A percentile compares a stretch with the other conserved stretches of the same genome.
Evolutionary conservation across 2,113 vertebrate species (phyloP).

Genomic region (Otis tarda): DNA sequence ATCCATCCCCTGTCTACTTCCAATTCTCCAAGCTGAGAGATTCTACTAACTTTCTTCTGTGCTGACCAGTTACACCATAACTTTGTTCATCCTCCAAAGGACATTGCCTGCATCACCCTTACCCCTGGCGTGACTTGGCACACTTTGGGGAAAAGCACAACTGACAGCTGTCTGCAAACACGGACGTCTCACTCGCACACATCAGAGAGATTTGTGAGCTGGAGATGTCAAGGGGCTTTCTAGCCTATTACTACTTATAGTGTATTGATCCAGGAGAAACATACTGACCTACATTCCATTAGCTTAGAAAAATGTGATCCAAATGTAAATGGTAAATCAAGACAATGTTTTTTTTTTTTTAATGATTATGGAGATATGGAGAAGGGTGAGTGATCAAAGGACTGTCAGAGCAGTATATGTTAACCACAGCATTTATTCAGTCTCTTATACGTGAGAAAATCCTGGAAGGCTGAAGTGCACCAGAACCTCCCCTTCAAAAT

Average conservation of each 20-base stretch:
- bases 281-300: neutral
- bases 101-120: neutral
- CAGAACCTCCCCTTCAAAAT: neutral
- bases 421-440: neutral
- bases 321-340: neutral
- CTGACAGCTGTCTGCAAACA: neutral
- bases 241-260: neutral
- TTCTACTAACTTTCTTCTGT: neutral
- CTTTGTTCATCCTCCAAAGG: neutral
- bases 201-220: neutral
- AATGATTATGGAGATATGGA: neutral
- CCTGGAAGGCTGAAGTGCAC: neutral
- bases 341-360: neutral
- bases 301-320: neutral
- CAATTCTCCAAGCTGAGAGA: neutral
- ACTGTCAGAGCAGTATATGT: neutral
- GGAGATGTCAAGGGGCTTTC: neutral
- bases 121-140: neutral
- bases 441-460: neutral
- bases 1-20: neutral
- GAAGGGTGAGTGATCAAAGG: neutral
- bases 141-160: neutral
- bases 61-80: fast-evolving
- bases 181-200: fast-evolving
- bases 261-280: neutral